Evolutionary conservation across 64 coral and sea anemone genomes (phyloP), one percentile per base, ranked within the genome.

Genomic region (Pocillopora damicornis): DNA sequence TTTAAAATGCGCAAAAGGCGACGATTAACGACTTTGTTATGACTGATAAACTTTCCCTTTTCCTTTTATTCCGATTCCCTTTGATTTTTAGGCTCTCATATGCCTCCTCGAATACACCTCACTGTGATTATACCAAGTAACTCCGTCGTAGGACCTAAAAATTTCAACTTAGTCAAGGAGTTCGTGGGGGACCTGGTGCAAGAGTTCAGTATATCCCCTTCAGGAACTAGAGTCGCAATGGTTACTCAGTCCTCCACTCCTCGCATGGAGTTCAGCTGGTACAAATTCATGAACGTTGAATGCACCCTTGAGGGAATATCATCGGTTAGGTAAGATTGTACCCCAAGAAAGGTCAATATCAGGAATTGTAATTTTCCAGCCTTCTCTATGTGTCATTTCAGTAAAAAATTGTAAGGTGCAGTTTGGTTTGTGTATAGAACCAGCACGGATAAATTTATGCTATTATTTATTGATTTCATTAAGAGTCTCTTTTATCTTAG

Each of bases 211-310:
- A 77, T 89, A 10, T 89, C 88, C 51, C 38, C 77, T 5, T 89
- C 88, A 73, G 88, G 88, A 74, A 79, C 88, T 58, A 89, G 88
- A 20, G 51, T 89, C 14, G 88, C 88, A 18, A 69, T 89, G 30
- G 75, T 89, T 64, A 79, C 77, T 72, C 71, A 80, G 18, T 78
- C 73, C 23, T 79, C 61, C 25, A 10, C 75, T 30, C 35, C 67
- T 34, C 88, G 63, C 37, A 20, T 89, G 16, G 76, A 23, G 26
- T 89, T 89, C 22, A 51, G 42, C 30, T 56, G 61, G 37, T 18
- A 80, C 69, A 63, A 73, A n/a, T 89, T 80, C 73, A 59, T 89
- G 45, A 89, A 89, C 75, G 78, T 35, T 30, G 77, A 89, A 60
- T 89, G 88, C 23, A 89, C 88, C 18, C 13, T 65, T 8, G 73